phyloP scores from a whole-genome alignment of 2,113 vertebrate species.

The Callorhinus ursinus region DNA sequence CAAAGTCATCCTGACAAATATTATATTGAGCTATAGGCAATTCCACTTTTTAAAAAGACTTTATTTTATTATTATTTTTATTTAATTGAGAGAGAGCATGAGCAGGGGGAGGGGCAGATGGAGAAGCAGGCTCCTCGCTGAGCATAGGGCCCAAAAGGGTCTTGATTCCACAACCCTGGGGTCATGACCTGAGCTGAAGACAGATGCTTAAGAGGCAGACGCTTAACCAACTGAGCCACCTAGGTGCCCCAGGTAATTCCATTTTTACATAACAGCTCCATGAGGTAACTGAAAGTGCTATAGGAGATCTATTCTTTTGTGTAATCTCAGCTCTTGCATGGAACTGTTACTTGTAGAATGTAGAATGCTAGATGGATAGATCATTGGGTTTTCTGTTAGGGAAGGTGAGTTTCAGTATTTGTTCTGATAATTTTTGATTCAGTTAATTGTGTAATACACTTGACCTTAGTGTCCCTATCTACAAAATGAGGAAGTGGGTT shows the following conservation, averaged over 20 bases:
- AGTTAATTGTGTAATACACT: neutral
- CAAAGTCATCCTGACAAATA: neutral
- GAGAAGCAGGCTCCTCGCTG: neutral
- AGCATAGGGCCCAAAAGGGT: neutral
- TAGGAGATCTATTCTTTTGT: neutral
- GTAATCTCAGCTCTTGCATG: neutral
- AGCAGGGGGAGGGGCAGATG: neutral
- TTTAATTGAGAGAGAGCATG: neutral
- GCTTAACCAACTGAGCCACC: neutral
- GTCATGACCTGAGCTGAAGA: neutral
- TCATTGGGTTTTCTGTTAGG: neutral
- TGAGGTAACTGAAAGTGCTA: neutral
- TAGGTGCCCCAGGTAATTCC: neutral
- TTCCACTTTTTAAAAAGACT: neutral
- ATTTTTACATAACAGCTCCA: neutral
- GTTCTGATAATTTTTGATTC: neutral
- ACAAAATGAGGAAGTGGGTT: neutral
- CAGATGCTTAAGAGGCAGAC: neutral
- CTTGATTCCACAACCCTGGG: neutral
- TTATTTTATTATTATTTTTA: neutral
- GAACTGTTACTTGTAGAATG: neutral
- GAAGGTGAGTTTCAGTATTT: neutral
- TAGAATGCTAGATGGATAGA: neutral
- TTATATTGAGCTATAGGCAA: neutral
- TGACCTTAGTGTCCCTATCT: neutral